A percentile compares a stretch with the other conserved stretches of the same genome.
Evolutionary conservation across 2,888 invertebrate species (phyloP).

Genomic region (Sesamia inferens): DNA sequence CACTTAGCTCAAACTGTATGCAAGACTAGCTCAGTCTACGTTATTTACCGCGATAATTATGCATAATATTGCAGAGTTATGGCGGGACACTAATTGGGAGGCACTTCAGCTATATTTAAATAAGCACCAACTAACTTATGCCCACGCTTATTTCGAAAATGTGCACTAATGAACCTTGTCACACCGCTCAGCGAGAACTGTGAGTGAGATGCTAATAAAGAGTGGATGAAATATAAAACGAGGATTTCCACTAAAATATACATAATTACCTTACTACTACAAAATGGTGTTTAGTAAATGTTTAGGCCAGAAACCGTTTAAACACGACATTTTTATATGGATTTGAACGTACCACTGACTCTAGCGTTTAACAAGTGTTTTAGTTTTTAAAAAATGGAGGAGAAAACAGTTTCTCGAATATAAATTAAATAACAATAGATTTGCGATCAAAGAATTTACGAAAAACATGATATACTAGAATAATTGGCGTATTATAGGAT

Average conservation of each 20-base stretch:
- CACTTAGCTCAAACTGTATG: background rate
- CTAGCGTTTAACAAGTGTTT: too few species aligned
- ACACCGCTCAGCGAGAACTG: conserved; percentile 17
- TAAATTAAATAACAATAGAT: background rate
- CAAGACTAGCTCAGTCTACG: conserved; percentile 7
- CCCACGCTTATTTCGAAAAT: conserved; percentile 39
- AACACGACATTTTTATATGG: too few species aligned
- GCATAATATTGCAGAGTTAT: conserved; percentile 18
- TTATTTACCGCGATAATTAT: conserved; percentile 28
- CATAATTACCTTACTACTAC: background rate
- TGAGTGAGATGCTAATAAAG: conserved; percentile 39
- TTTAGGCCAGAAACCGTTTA: too few species aligned
- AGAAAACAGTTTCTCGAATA: background rate
- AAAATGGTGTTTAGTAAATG: too few species aligned
- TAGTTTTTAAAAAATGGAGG: too few species aligned
- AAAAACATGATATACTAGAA: background rate
- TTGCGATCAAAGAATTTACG: background rate
- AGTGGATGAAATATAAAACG: conserved; percentile 26
- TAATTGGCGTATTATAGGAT: too few species aligned
- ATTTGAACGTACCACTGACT: too few species aligned
- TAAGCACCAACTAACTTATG: conserved; percentile 41
- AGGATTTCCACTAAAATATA: background rate
- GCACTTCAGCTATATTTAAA: conserved; percentile 47
- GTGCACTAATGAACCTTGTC: conserved; percentile 60
- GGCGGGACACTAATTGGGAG: conserved; percentile 50